Percentiles rank a stretch among this genome's conserved stretches.
phyloP scores from a whole-genome alignment of 2,797 vertebrate species.

The Chloroceryle amazona region DNA sequence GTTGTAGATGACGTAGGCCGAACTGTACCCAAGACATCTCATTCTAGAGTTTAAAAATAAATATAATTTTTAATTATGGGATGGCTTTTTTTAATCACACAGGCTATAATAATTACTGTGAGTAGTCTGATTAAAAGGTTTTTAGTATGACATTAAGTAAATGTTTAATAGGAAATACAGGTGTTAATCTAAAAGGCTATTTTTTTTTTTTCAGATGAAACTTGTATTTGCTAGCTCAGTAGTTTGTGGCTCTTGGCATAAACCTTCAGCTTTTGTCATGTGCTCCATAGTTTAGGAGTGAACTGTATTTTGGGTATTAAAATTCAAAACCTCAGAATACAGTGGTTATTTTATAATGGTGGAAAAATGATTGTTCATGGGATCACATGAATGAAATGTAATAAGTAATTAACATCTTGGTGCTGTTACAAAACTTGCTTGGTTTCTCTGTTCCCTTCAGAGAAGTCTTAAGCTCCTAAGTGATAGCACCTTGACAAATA shows the following conservation, averaged over 20 bases:
- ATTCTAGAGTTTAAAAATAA: neutral
- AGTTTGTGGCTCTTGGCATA: neutral
- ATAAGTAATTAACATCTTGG: rapidly evolving
- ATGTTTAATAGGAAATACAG: neutral
- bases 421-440: neutral
- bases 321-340: neutral
- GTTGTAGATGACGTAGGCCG: rapidly evolving
- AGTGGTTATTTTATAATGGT: neutral
- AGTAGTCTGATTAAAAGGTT: neutral
- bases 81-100: neutral
- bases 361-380: neutral
- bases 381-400: neutral
- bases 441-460: neutral
- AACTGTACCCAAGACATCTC: rapidly evolving
- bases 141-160: neutral
- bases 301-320: neutral
- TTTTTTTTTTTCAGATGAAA: neutral
- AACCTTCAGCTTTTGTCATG: neutral
- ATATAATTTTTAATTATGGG: neutral
- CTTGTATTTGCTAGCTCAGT: neutral
- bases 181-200: neutral
- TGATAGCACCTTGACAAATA: neutral
- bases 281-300: neutral
- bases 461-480: neutral
- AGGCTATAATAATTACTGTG: neutral